Evolutionary conservation across 2,888 invertebrate genomes (phyloP).

Genomic region (Gortyna flavago): DNA sequence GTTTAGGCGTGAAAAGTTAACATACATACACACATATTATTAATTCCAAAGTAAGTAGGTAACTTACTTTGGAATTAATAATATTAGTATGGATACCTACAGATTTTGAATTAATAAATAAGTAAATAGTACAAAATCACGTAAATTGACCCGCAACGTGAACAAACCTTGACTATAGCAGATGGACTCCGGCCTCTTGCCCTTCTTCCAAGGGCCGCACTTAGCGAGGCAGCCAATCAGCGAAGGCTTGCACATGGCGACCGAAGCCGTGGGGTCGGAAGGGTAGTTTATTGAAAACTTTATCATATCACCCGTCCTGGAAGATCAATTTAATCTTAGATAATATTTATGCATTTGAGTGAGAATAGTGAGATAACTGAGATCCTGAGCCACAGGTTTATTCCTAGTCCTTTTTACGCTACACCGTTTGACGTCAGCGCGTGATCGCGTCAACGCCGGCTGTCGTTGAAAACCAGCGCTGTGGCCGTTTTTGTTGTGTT

Average conservation of each 20-base stretch:
- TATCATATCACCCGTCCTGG: constrained; percentile 89
- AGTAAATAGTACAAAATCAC: neutral
- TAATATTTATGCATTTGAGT: neutral
- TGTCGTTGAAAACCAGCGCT: neutral
- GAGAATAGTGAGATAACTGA: neutral
- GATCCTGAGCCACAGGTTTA: too few species aligned
- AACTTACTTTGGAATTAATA: too few species aligned
- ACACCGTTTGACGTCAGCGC: neutral
- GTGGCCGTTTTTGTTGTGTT: neutral
- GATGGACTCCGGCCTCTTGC: constrained; percentile 88
- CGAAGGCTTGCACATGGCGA: constrained; percentile 88
- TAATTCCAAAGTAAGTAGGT: too few species aligned
- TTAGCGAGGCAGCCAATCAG: constrained; percentile 92
- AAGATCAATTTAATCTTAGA: neutral
- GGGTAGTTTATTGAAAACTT: constrained; percentile 89
- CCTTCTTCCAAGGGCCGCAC: constrained; percentile 88
- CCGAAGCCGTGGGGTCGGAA: constrained; percentile 88
- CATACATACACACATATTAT: too few species aligned
- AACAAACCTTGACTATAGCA: constrained; percentile 90
- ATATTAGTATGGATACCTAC: too few species aligned
- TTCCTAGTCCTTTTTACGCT: neutral
- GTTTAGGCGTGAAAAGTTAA: too few species aligned
- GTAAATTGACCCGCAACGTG: neutral
- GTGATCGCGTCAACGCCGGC: too few species aligned
- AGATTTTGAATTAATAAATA: neutral